A percentile compares a stretch with the other conserved stretches of the same genome.
Evolutionary conservation across 2,797 vertebrate genomes (phyloP).

Genomic region (Centropyge bicolor): DNA sequence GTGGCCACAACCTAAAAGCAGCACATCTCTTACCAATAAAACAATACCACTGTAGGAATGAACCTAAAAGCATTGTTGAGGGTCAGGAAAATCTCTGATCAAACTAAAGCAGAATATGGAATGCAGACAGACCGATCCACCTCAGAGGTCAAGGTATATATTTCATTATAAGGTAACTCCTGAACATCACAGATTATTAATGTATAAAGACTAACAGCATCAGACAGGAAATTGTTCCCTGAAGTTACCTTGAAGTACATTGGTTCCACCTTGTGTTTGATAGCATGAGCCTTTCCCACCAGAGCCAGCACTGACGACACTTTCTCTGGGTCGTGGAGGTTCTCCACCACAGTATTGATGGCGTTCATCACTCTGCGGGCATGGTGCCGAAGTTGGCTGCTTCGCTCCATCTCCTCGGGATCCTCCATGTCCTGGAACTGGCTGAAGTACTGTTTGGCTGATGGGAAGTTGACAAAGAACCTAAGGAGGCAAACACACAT

Average conservation of each 20-base stretch:
- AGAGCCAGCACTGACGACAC: conserved; percentile 92
- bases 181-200: background rate
- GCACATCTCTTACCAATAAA: background rate
- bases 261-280: conserved; percentile 98
- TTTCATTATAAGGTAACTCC: background rate
- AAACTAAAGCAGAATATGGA: background rate
- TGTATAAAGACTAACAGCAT: background rate
- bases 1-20: background rate
- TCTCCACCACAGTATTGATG: conserved; percentile 96
- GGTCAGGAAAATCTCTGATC: background rate
- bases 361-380: conserved; percentile 95
- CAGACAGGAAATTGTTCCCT: background rate
- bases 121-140: background rate
- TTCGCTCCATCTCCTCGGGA: conserved; percentile 94
- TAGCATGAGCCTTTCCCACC: conserved; percentile 95
- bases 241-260: conserved; percentile 94
- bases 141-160: background rate
- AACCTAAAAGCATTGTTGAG: background rate
- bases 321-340: conserved; percentile 93
- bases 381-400: conserved; percentile 93
- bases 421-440: conserved; percentile 97
- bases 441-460: conserved; percentile 98
- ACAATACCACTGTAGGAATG: background rate
- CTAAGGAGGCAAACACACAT: conserved; percentile 71
- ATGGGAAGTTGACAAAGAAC: conserved; percentile 97